phyloP scores from a whole-genome alignment of 1,140 invertebrate species.

The Phymorhynchus buccinoides region DNA sequence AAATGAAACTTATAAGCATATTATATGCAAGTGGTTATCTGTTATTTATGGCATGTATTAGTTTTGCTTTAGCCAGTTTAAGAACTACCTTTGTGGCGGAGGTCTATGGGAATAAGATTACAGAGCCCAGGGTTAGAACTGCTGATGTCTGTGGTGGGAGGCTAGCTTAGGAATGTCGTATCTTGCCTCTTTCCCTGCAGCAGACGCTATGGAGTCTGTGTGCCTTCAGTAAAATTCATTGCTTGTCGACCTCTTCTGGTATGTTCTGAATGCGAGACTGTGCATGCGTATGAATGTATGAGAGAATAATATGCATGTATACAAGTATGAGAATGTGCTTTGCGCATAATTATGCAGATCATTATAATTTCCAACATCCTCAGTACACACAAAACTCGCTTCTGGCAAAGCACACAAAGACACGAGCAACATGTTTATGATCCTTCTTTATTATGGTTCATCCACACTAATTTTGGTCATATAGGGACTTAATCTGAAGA shows the following conservation, averaged over 20 bases:
- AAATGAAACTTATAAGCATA: too few relatives aligned
- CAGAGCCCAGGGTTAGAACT: constrained; percentile 13
- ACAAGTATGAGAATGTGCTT: background rate
- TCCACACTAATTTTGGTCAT: too few relatives aligned
- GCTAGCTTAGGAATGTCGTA: background rate
- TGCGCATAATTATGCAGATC: too few relatives aligned
- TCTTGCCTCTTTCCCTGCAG: constrained; percentile 40
- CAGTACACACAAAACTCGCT: too few relatives aligned
- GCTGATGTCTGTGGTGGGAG: constrained; percentile 27
- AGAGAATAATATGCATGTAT: background rate
- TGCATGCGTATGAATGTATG: background rate
- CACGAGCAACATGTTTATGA: too few relatives aligned
- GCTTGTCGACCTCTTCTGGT: constrained; percentile 12
- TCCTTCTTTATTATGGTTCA: too few relatives aligned
- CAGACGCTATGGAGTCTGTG: constrained; percentile 16
- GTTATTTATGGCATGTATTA: too few relatives aligned
- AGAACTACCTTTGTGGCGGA: background rate
- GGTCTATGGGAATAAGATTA: background rate
- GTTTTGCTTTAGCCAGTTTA: background rate
- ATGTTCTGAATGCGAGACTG: background rate
- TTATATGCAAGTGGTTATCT: too few relatives aligned
- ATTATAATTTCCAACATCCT: too few relatives aligned
- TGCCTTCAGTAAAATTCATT: constrained; percentile 31
- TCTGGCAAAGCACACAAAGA: too few relatives aligned
- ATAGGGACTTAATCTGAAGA: too few relatives aligned